Percentiles rank a stretch among this genome's conserved stretches.
Evolutionary conservation across 2,797 vertebrate genomes (phyloP).

Genomic region (Crotalus adamanteus): DNA sequence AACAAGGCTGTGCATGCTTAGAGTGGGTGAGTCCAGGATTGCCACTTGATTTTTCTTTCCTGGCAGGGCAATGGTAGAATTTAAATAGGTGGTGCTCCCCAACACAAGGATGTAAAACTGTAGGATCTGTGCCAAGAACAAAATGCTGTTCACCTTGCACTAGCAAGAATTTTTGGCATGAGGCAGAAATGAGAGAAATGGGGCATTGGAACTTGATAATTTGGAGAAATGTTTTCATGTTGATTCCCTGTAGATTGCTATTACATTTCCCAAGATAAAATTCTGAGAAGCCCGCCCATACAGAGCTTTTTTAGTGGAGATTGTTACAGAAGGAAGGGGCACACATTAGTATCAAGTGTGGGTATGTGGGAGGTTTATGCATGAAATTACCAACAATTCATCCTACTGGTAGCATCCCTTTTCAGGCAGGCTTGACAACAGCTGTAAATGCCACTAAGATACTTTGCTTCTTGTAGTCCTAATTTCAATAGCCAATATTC

Average conservation of each 20-base stretch:
- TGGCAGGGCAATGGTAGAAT: not conserved
- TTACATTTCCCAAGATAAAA: not conserved
- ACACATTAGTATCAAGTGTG: not conserved
- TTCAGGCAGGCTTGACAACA: not conserved
- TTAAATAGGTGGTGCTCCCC: not conserved
- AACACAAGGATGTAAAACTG: not conserved
- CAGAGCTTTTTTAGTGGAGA: not conserved
- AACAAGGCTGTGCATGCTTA: not conserved
- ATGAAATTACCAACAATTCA: not conserved
- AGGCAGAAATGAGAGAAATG: not conserved
- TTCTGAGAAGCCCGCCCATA: not conserved
- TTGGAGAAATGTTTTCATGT: not conserved
- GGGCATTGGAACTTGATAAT: not conserved
- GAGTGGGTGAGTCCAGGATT: not conserved
- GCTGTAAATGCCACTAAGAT: not conserved
- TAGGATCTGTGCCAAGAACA: not conserved
- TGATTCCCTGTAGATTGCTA: not conserved
- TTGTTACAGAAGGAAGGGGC: not conserved
- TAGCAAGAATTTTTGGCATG: not conserved
- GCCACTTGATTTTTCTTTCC: not conserved
- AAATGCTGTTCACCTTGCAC: not conserved
- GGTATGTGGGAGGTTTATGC: not conserved
- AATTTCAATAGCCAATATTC: not conserved
- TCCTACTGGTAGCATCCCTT: not conserved
- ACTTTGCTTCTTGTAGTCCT: not conserved